Base-by-base conservation (phyloP, 92 coral and sea anemone species). In the Metridium senile region DNA sequence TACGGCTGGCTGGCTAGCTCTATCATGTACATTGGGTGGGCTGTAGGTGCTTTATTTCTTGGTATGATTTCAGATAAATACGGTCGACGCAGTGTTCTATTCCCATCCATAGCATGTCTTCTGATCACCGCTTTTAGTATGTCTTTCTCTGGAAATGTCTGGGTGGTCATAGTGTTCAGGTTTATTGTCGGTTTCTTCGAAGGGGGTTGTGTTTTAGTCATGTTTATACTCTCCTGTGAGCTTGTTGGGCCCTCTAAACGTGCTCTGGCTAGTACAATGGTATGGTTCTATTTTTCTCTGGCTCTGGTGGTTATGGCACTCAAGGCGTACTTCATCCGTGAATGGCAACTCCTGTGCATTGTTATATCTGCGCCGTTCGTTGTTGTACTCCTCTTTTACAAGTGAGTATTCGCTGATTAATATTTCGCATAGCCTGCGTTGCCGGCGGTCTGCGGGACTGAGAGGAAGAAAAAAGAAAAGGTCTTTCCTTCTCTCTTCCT, bases 1-100 rank as follows among this genome's bases (percentile, higher is more conserved):
- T 78, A 77, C n/a, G 97, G 82, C 31, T 84, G 97, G 97, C 62
- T 91, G 23, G 90, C 93, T 22, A 91, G 84, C 70, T 61, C 93
- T 21, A 88, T 91, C 73, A 47, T 91, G 28, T 91, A 76, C 84
- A 68, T 91, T 52, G 97, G 97, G 66, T 84, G 83, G 93, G 86
- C 90, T 8, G 21, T 65, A 11, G 88, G 91, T 3, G 91, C 97
- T 35, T 78, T 88, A 9, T 47, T 89, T 11, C 79, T 91, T 31
- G 97, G 97, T 0, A 70, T 72, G 17, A 62, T 91, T 1, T 71
- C 97, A n/a, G 93, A 91, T 68, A 86, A 84, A 47, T 76, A 75
- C 22, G 97, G 97, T 66, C 90, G 97, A 17, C 86, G 91, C 19
- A 87, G 75, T 72, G 86, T 87, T 31, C 82, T 87, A 2, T 83